Evolutionary conservation across 2,113 vertebrate genomes (phyloP).

Genomic region (Siniperca knerii): DNA sequence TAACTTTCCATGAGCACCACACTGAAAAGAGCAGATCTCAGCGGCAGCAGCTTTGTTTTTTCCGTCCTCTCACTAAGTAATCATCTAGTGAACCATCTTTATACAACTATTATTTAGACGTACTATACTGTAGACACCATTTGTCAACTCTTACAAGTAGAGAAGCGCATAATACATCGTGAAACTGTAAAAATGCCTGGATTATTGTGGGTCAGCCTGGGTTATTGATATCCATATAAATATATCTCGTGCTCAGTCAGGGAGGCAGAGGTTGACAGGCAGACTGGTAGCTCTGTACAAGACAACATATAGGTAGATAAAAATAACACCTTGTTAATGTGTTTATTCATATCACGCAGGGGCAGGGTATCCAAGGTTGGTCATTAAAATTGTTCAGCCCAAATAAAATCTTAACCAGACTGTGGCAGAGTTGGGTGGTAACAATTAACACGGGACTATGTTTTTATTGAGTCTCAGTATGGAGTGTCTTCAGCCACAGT

Average conservation of each 20-base stretch:
- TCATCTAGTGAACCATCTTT: neutral
- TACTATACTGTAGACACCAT: neutral
- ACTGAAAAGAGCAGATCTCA: neutral
- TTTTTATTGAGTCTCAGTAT: slow-evolving; percentile 11
- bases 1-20: neutral
- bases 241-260: neutral
- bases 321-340: slow-evolving; percentile 22
- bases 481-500: neutral
- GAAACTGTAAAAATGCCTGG: neutral
- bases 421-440: neutral
- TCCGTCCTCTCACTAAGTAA: neutral
- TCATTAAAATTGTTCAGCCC: slow-evolving; percentile 18
- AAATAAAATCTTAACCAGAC: neutral
- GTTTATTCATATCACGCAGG: slow-evolving; percentile 2
- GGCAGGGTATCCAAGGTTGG: neutral
- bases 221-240: neutral
- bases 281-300: neutral
- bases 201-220: neutral
- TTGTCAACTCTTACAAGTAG: neutral
- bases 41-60: neutral
- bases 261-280: neutral
- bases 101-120: neutral
- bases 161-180: neutral
- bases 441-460: slow-evolving; percentile 9
- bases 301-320: slow-evolving; percentile 1